These are phyloP conservation scores for Peromyscus leucopus DNA, from an alignment of 2,113 vertebrate genomes.

Conservation along the genomic window DNA sequence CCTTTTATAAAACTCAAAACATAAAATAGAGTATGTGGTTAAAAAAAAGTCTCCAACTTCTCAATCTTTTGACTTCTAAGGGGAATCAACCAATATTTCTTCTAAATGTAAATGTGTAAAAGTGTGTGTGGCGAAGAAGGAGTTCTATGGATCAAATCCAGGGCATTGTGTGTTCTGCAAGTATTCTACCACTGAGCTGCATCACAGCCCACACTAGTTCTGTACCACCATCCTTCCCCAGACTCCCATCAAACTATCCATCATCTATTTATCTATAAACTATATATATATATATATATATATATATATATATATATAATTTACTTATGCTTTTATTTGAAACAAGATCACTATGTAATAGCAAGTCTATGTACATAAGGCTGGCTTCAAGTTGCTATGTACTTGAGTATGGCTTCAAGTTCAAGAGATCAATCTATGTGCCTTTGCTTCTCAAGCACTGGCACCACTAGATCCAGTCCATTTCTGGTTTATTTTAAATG, in stretches of 20 bases:
- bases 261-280: background rate
- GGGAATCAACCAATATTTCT: background rate
- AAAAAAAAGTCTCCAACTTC: background rate
- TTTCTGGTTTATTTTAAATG: background rate
- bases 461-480: background rate
- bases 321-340: background rate
- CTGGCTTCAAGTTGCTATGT: background rate
- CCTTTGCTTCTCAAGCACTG: background rate
- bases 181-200: background rate
- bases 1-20: background rate
- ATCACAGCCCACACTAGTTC: background rate
- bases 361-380: background rate
- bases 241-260: background rate
- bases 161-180: background rate
- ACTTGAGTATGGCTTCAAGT: background rate
- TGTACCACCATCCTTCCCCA: background rate
- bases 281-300: background rate
- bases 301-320: no score
- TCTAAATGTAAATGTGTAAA: background rate
- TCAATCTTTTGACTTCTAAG: background rate
- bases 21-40: background rate
- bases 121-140: background rate
- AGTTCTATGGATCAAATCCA: background rate
- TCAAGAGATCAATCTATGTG: background rate
- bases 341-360: background rate